Evolutionary conservation across 2,797 vertebrate genomes (phyloP), one percentile per base, ranked within the genome.

Genomic region (Otolemur crassicaudatus): DNA sequence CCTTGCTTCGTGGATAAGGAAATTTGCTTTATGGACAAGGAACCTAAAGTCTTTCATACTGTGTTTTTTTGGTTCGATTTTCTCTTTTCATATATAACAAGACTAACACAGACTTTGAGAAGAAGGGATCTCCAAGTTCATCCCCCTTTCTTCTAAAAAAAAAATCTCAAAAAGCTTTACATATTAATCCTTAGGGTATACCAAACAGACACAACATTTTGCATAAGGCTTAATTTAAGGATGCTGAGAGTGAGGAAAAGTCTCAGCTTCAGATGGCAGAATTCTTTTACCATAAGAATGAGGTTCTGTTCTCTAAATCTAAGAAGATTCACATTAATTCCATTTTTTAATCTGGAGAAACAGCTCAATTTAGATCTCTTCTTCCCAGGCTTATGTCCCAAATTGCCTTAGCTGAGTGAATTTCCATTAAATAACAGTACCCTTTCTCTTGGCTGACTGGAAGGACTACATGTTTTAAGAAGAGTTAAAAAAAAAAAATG

Each of bases 281-380:
- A 82, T 86, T 96, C 20, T 90, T 90, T 92, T 91, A 91, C 19
- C 40, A 5, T 87, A 75, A 87, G 56, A 94, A 93, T 27, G 46
- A 94, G 27, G 65, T 83, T 91, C 85, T 94, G 49, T 91, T 93
- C 25, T 95, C 72, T 91, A 94, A 79, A 77, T 92, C 29, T 75
- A 96, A 94, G 20, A 94, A 89, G 80, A 95, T 84, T 91, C 80
- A 89, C 56, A 94, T 95, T 95, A 82, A 89, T 81, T 96, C 96
- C 60, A 96, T 46, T 95, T 95, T 95, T 91, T 25, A 90, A 97
- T 40, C n/a, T 91, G 34, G 80, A 96, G 70, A 96, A 90, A 95
- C 31, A 87, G 75, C 25, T 93, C 37, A 86, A 91, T 83, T 96
- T 91, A 85, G 65, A 81, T 73, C 27, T 83, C 13, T 91, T 53